A percentile compares a stretch with the other conserved stretches of the same genome.
Conservation (phyloP, 2,113 vertebrate genomes). For the Astur gentilis region DNA sequence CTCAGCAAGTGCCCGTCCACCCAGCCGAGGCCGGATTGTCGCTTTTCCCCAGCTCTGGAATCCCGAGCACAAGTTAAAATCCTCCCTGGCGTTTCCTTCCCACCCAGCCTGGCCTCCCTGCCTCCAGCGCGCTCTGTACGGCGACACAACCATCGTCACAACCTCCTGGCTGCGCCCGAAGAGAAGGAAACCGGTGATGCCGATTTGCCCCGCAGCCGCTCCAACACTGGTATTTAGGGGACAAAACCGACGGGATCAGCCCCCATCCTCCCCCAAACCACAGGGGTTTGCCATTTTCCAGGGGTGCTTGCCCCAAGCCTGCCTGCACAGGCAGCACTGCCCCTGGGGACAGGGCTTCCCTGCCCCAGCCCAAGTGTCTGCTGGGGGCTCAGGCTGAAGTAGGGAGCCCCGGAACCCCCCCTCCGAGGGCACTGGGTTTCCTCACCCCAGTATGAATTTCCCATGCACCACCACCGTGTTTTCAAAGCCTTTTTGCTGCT, state of each 20-base stretch:
- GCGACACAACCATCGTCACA: fast-evolving
- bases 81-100: not conserved
- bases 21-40: fast-evolving
- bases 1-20: not conserved
- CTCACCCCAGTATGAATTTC: not conserved
- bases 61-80: not conserved
- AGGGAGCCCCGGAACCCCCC: fast-evolving
- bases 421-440: fast-evolving
- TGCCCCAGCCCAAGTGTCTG: not conserved
- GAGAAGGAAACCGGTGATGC: not conserved
- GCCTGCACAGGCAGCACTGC: not conserved
- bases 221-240: not conserved
- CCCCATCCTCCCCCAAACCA: fast-evolving
- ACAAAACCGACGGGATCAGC: not conserved
- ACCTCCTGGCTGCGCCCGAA: not conserved
- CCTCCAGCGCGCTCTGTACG: not conserved
- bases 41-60: not conserved
- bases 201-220: fast-evolving
- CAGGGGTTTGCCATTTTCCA: fast-evolving
- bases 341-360: not conserved
- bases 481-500: not conserved
- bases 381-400: not conserved
- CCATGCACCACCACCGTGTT: fast-evolving
- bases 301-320: not conserved
- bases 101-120: not conserved